phyloP scores from a whole-genome alignment of 2,888 invertebrate genomes.

The Bellardia pandia region DNA sequence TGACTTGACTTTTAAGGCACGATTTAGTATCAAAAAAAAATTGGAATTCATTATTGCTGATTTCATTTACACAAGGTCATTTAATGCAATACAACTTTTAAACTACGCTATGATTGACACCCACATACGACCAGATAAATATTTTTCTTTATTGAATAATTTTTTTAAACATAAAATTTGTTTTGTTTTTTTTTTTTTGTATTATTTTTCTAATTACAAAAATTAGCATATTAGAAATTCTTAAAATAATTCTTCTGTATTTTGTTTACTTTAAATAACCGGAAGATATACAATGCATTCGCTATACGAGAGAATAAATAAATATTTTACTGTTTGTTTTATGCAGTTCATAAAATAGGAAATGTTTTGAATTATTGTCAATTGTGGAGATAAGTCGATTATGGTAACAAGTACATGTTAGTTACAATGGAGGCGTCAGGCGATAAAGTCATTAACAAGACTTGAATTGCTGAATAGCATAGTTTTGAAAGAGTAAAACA shows the following conservation, averaged over 20 bases:
- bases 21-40: slow-evolving; percentile 1
- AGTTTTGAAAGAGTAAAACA: too few relatives aligned
- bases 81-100: slow-evolving; percentile 43
- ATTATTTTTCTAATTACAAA: not conserved
- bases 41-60: slow-evolving; percentile 31
- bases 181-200: not conserved
- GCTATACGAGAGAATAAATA: slow-evolving; percentile 7
- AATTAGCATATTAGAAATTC: slow-evolving; percentile 50
- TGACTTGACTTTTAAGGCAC: slow-evolving; percentile 41
- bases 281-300: slow-evolving; percentile 7
- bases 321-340: not conserved
- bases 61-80: slow-evolving; percentile 62
- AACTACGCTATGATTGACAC: slow-evolving; percentile 21
- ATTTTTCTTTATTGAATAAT: not conserved
- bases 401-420: not conserved
- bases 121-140: slow-evolving; percentile 42
- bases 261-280: slow-evolving; percentile 22
- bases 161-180: not conserved
- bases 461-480: not conserved
- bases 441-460: not conserved
- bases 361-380: not conserved
- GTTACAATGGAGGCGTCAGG: not conserved
- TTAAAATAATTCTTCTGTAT: slow-evolving; percentile 18
- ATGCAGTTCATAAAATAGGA: slow-evolving; percentile 30
- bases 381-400: not conserved